Evolutionary conservation across 2,797 vertebrate species (phyloP).

Genomic region (Sandelia bainsii): DNA sequence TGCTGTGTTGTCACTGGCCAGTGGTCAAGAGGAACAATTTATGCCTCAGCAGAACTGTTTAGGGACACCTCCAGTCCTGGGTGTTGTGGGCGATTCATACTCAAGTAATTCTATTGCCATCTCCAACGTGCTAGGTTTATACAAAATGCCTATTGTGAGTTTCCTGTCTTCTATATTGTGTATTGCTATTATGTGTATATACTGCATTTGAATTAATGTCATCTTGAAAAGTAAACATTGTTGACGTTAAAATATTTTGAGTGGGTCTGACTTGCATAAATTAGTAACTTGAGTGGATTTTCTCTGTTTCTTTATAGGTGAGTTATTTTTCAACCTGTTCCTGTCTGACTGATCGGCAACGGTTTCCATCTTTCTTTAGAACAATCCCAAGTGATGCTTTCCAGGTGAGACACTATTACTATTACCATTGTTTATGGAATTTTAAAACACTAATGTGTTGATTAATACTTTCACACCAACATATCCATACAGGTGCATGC

Average conservation of each 20-base stretch:
- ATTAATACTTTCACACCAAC: background rate
- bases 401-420: constrained; percentile 54
- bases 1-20: constrained; percentile 71
- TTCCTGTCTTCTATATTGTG: background rate
- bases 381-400: constrained; percentile 81
- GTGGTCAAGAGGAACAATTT: constrained; percentile 56
- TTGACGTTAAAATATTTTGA: too few relatives aligned
- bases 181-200: too few relatives aligned
- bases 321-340: constrained; percentile 79
- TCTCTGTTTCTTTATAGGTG: constrained; percentile 63
- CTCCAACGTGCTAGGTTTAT: constrained; percentile 61
- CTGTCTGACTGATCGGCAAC: constrained; percentile 56
- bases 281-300: too few relatives aligned
- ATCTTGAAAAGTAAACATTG: too few relatives aligned
- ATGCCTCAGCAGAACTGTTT: constrained; percentile 44
- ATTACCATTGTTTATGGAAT: too few relatives aligned
- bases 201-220: too few relatives aligned
- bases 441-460: background rate
- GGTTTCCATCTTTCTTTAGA: constrained; percentile 69
- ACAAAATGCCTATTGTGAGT: constrained; percentile 64
- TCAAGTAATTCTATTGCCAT: constrained; percentile 63
- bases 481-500: constrained; percentile 49
- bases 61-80: constrained; percentile 57
- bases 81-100: constrained; percentile 66
- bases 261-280: too few relatives aligned